Conservation (phyloP, 2,888 invertebrate species). For the Slavum lentiscoides region DNA sequence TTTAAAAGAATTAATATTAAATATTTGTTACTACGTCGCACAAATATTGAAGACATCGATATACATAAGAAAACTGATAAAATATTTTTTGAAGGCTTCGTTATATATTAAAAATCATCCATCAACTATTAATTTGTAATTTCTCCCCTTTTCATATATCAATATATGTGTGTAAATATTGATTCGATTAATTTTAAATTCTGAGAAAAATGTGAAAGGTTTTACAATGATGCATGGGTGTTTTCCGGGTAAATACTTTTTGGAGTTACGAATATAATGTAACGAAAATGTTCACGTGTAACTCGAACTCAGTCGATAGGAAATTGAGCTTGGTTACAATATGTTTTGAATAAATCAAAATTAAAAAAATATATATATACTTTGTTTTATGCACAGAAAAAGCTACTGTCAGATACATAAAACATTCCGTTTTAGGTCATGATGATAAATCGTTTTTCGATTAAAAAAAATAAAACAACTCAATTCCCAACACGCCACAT, state of each 20-base stretch:
- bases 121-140: slow-evolving; percentile 17
- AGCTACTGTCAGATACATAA: background rate
- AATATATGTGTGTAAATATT: background rate
- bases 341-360: background rate
- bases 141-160: background rate
- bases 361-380: background rate
- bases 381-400: background rate
- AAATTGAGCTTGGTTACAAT: background rate
- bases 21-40: background rate
- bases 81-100: background rate
- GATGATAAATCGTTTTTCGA: background rate
- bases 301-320: background rate
- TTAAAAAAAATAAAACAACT: background rate
- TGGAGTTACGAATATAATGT: too few relatives aligned
- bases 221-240: slow-evolving; percentile 4
- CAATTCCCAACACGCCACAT: background rate
- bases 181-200: slow-evolving; percentile 24
- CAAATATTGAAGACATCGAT: background rate
- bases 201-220: background rate
- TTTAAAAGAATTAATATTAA: too few relatives aligned
- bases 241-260: slow-evolving; percentile 8
- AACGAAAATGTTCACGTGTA: background rate
- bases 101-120: slow-evolving; percentile 6
- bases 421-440: background rate
- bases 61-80: background rate